Evolutionary conservation across 2,113 vertebrate species (phyloP).

Genomic region (Collichthys lucidus): DNA sequence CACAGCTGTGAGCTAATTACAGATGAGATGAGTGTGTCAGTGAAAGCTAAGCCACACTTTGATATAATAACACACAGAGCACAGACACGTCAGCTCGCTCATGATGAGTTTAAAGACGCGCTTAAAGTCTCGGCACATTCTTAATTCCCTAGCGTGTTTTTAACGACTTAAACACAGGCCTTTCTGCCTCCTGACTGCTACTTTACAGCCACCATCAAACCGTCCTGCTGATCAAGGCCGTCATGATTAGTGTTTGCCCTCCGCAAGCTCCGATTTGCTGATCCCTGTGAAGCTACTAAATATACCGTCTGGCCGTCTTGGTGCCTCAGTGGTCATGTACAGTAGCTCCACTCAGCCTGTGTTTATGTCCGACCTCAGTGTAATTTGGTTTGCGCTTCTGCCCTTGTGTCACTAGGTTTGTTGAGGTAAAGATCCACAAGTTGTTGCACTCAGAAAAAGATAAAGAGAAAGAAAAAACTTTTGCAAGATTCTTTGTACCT

Average conservation of each 20-base stretch:
- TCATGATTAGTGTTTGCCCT: slow-evolving; percentile 65
- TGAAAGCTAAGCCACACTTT: slow-evolving; percentile 73
- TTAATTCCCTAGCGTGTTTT: slow-evolving; percentile 62
- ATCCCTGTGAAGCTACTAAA: slow-evolving; percentile 70
- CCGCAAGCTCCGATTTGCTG: slow-evolving; percentile 45
- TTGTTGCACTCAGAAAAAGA: slow-evolving; percentile 3
- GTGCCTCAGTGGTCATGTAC: slow-evolving; percentile 51
- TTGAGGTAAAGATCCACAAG: slow-evolving; percentile 6
- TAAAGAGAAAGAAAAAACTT: background rate
- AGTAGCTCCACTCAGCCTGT: slow-evolving; percentile 33
- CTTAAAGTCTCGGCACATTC: slow-evolving; percentile 56
- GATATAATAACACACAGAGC: slow-evolving; percentile 65
- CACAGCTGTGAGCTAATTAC: slow-evolving; percentile 74
- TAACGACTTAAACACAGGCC: slow-evolving; percentile 68
- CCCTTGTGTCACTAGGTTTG: slow-evolving; percentile 12
- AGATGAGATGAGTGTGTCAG: slow-evolving; percentile 65
- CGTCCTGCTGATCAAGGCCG: slow-evolving; percentile 55
- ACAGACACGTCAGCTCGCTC: slow-evolving; percentile 25
- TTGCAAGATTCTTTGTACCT: background rate
- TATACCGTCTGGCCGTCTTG: slow-evolving; percentile 56
- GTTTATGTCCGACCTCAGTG: slow-evolving; percentile 48
- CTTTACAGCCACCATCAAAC: slow-evolving; percentile 63
- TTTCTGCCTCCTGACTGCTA: slow-evolving; percentile 29
- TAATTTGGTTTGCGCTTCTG: slow-evolving; percentile 31
- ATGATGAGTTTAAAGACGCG: slow-evolving; percentile 40